Evolutionary conservation across 2,888 invertebrate genomes (phyloP).

Genomic region (Rotaria magnacalcarata): DNA sequence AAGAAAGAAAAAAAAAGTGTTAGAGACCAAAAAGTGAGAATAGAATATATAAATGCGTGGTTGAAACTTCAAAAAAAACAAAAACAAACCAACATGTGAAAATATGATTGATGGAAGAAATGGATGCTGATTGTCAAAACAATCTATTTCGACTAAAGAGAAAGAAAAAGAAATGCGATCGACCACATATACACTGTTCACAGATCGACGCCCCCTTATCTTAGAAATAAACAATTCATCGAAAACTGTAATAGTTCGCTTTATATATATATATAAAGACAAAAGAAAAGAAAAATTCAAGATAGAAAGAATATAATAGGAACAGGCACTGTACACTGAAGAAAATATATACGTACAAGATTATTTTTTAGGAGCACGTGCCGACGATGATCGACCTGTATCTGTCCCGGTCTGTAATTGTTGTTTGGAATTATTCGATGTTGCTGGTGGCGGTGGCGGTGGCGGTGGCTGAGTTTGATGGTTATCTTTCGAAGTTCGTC

Average conservation of each 20-base stretch:
- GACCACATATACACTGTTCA: constrained; percentile 28
- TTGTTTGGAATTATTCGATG: constrained; percentile 19
- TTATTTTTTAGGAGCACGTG: constrained; percentile 3
- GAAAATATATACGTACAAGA: background rate
- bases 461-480: background rate
- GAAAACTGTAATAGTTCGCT: background rate
- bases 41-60: background rate
- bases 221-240: background rate
- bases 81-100: background rate
- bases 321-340: constrained; percentile 26
- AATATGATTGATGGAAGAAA: constrained; percentile 18
- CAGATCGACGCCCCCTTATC: background rate
- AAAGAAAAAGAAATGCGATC: constrained; percentile 2
- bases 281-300: background rate
- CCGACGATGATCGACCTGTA: constrained; percentile 19
- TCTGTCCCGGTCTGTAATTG: background rate
- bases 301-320: background rate
- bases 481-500: constrained; percentile 2
- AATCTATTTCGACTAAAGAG: background rate
- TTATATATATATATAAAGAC: background rate
- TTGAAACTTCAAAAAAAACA: background rate
- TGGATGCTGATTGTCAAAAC: constrained; percentile 18
- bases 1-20: background rate
- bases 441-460: background rate
- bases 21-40: background rate